These are phyloP conservation scores for Tricholauxania praeusta DNA, from an alignment of 2,888 invertebrate genomes.

Conservation along the genomic window DNA sequence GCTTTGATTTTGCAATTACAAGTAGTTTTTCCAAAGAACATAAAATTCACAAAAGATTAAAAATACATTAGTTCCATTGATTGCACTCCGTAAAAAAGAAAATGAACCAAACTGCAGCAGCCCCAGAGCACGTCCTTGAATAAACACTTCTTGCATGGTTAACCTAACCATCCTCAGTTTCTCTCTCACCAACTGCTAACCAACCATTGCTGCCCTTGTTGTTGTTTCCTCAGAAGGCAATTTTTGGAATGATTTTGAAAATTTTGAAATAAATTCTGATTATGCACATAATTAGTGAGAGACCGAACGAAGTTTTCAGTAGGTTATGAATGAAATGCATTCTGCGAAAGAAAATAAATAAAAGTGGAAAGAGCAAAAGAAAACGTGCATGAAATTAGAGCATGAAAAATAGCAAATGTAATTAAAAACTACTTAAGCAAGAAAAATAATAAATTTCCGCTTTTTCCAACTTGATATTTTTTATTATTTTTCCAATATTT, in stretches of 20 bases:
- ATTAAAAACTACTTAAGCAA: slow-evolving; percentile 51
- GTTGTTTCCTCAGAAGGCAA: slow-evolving; percentile 49
- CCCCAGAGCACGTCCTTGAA: not conserved
- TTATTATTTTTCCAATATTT: not conserved
- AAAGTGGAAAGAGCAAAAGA: slow-evolving; percentile 35
- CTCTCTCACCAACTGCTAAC: not conserved
- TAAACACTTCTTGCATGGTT: not conserved
- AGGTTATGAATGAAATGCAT: slow-evolving; percentile 62
- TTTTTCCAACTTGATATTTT: not conserved
- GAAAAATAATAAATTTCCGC: slow-evolving; percentile 31
- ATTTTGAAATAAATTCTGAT: slow-evolving; percentile 60
- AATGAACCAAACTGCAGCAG: slow-evolving; percentile 1
- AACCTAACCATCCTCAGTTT: not conserved
- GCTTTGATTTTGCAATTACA: slow-evolving; percentile 5
- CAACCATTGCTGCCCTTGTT: not conserved
- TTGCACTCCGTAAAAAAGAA: slow-evolving; percentile 10
- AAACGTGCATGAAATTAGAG: slow-evolving; percentile 23
- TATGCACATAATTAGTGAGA: slow-evolving; percentile 64
- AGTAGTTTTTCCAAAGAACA: slow-evolving; percentile 4
- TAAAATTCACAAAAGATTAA: slow-evolving; percentile 29
- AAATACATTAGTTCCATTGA: slow-evolving; percentile 36
- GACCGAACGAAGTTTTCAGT: slow-evolving; percentile 63
- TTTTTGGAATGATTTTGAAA: slow-evolving; percentile 60
- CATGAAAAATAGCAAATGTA: slow-evolving; percentile 37
- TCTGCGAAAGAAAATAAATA: slow-evolving; percentile 50